Evolutionary conservation across 2,113 vertebrate genomes (phyloP), one percentile per base, ranked within the genome.

Genomic region (Fukomys damarensis): DNA sequence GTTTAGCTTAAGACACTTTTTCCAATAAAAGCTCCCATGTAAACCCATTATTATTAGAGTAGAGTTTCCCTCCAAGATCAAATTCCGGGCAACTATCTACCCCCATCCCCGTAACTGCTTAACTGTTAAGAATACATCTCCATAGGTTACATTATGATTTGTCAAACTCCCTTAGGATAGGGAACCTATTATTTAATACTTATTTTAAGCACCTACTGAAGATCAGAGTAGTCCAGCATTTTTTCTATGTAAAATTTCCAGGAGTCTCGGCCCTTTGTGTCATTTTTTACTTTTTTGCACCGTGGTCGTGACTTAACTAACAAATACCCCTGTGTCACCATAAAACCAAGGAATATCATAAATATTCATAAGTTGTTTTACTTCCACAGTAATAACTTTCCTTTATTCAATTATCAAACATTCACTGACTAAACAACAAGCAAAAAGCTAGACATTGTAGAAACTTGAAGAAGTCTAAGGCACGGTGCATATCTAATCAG

Each of bases 91-190:
- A 43, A 1, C 56, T 95, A 32, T 41, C 74, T 79, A 16, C 8
- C 17, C 41, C 38, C 19, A n/a, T 26, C 46, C 41, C 7, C 7
- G 26, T 65, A 72, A 87, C 49, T 87, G 41, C n/a, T 89, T 80
- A 84, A 66, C 68, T 79, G 32, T 76, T 84, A 83, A 68, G 76
- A 94, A 63, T 54, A 70, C 41, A 70, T 52, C 68, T 92, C 81
- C 66, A 7, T 68, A 26, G 26, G 22, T 70, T 89, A 32, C 16
- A 9, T 61, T 66, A 76, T 58, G 52, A 76, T 59, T 86, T 97
- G 8, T 72, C 38, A 92, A 93, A 86, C 70, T 89, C 30, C 54
- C 26, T 66, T 9, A 79, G 58, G 54, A 49, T 16, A 74, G 1
- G 13, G 16, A 5, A 7, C 32, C 32, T 84, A 26, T 46, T 83